Evolutionary conservation across 2,113 vertebrate species (phyloP).

Genomic region (Atherinomorus stipes): DNA sequence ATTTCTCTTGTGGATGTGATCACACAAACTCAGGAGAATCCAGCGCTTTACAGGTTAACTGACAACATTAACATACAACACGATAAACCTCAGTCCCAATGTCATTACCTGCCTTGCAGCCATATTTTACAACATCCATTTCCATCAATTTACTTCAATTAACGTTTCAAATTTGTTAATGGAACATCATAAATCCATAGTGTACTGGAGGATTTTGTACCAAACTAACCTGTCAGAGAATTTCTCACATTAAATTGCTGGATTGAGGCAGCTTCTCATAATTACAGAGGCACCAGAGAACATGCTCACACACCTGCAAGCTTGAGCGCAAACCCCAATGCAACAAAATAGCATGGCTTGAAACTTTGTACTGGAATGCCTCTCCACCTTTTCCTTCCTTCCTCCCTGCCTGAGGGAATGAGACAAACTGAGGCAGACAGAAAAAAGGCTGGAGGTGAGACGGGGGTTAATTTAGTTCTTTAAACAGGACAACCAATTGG

Average conservation of each 20-base stretch:
- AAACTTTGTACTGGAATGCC: constrained; percentile 33
- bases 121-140: neutral
- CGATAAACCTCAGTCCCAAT: no score
- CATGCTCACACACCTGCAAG: constrained; percentile 7
- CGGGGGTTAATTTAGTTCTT: constrained; percentile 77
- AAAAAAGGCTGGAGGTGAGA: constrained; percentile 68
- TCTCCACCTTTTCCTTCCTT: constrained; percentile 19
- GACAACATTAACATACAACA: no score
- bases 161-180: neutral
- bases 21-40: no score
- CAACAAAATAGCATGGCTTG: constrained; percentile 48
- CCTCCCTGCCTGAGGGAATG: constrained; percentile 41
- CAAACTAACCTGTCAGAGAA: constrained; percentile 15
- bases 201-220: neutral
- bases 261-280: constrained; percentile 21
- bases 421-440: constrained; percentile 52
- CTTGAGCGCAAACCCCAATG: constrained; percentile 20
- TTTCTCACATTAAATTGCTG: constrained; percentile 24
- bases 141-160: neutral
- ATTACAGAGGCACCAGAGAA: constrained; percentile 18
- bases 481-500: constrained; percentile 73
- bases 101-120: neutral
- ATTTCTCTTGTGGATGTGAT: no score
- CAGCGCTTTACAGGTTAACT: no score
- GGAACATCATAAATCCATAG: neutral